Percentiles rank a stretch among this genome's conserved stretches.
These are phyloP conservation scores for Empidonax traillii DNA, from an alignment of 2,113 vertebrate genomes.

Conservation along the genomic window DNA sequence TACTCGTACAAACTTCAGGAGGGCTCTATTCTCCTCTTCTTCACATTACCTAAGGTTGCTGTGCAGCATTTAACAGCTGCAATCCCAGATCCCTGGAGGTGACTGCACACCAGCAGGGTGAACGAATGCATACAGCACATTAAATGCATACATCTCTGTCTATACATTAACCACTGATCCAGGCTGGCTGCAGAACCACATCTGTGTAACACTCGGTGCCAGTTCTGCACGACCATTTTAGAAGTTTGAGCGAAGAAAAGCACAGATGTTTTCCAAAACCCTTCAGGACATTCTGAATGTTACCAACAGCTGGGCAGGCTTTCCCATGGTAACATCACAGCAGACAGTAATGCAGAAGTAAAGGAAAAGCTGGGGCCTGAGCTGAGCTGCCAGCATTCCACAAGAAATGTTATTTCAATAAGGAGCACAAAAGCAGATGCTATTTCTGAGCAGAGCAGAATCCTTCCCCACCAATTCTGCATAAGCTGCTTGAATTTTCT, in stretches of 20 bases:
- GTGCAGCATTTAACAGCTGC: neutral
- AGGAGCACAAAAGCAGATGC: neutral
- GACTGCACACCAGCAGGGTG: neutral
- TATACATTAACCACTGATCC: neutral
- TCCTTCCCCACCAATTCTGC: neutral
- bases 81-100: neutral
- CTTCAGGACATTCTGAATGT: neutral
- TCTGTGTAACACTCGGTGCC: neutral
- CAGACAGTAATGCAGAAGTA: neutral
- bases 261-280: conserved; percentile 26
- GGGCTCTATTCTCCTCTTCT: neutral
- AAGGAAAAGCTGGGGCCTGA: neutral
- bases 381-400: neutral
- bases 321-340: conserved; percentile 1
- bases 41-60: neutral
- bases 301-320: conserved; percentile 4
- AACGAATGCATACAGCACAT: neutral
- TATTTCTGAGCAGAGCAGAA: neutral
- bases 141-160: neutral
- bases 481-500: neutral
- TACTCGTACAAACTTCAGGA: neutral
- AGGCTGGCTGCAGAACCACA: neutral
- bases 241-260: neutral
- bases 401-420: neutral
- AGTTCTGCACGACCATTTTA: neutral